Evolutionary conservation across 1,140 invertebrate genomes (phyloP).

Genomic region (Nephotettix cincticeps): DNA sequence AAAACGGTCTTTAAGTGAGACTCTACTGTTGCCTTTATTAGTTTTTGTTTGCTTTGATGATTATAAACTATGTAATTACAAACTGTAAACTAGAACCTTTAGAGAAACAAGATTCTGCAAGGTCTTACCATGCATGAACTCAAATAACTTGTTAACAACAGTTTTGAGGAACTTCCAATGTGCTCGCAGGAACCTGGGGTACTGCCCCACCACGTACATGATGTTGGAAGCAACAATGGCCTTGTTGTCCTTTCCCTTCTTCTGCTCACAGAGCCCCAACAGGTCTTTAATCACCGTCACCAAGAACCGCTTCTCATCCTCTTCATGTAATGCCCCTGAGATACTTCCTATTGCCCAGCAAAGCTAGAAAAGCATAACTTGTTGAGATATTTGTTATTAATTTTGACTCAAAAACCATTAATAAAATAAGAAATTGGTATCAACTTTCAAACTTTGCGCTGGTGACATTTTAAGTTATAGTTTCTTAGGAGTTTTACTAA

Average conservation of each 20-base stretch:
- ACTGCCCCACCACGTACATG: slow-evolving; percentile 99
- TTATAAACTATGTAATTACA: too few relatives aligned
- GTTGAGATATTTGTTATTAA: too few relatives aligned
- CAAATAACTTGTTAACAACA: slow-evolving; percentile 99
- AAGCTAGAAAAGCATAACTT: slow-evolving; percentile 54
- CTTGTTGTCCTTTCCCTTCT: slow-evolving; percentile 99
- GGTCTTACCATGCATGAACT: slow-evolving; percentile 95
- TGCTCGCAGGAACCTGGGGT: slow-evolving; percentile 96
- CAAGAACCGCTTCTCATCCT: slow-evolving; percentile 98
- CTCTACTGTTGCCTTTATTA: too few relatives aligned
- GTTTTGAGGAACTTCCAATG: slow-evolving; percentile 99
- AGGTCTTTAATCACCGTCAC: slow-evolving; percentile 99
- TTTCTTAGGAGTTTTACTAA: too few relatives aligned
- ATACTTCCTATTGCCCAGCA: slow-evolving; percentile 99
- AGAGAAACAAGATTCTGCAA: background rate
- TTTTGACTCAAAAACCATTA: too few relatives aligned
- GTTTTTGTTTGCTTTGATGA: too few relatives aligned
- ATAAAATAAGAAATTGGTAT: too few relatives aligned
- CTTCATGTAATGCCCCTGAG: slow-evolving; percentile 98
- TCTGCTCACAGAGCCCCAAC: slow-evolving; percentile 97
- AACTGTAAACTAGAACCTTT: too few relatives aligned
- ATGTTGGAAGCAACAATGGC: slow-evolving; percentile 99
- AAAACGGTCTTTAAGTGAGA: too few relatives aligned
- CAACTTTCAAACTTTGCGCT: too few relatives aligned
- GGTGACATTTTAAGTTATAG: too few relatives aligned